phyloP scores from a whole-genome alignment of 2,797 vertebrate species.

The Lepilemur septentrionalis region DNA sequence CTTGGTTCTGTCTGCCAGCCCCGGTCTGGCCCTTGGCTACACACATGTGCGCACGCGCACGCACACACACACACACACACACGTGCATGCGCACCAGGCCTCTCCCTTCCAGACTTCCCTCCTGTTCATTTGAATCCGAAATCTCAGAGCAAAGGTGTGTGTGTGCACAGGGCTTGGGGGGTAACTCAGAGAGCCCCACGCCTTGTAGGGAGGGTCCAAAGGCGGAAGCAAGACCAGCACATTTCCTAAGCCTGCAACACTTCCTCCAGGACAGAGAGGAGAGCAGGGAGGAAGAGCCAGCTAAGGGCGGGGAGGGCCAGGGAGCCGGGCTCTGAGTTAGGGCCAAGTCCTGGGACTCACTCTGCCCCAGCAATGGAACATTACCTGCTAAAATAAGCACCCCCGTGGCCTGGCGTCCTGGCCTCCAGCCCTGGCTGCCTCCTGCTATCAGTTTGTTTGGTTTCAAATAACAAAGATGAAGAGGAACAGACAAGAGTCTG shows the following conservation, averaged over 20 bases:
- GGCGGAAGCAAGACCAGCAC: no score
- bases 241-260: not conserved
- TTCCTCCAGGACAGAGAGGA: not conserved
- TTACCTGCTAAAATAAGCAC: constrained; percentile 2
- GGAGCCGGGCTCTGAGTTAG: not conserved
- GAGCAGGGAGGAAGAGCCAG: not conserved
- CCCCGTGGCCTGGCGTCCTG: not conserved
- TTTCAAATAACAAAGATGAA: constrained; percentile 36
- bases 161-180: not conserved
- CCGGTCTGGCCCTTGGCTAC: not conserved
- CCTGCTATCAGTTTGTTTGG: constrained; percentile 58
- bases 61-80: no score
- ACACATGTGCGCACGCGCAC: not conserved
- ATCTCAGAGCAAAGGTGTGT: not conserved
- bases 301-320: not conserved
- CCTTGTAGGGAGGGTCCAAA: not conserved
- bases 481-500: not conserved
- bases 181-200: not conserved
- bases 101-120: not conserved
- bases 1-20: not conserved
- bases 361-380: not conserved
- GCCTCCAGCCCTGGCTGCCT: constrained; percentile 28
- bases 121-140: not conserved
- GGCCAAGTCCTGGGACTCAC: not conserved
- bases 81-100: not conserved